Conservation (phyloP, 2,113 vertebrate species). For the Circaetus cinerascens region DNA sequence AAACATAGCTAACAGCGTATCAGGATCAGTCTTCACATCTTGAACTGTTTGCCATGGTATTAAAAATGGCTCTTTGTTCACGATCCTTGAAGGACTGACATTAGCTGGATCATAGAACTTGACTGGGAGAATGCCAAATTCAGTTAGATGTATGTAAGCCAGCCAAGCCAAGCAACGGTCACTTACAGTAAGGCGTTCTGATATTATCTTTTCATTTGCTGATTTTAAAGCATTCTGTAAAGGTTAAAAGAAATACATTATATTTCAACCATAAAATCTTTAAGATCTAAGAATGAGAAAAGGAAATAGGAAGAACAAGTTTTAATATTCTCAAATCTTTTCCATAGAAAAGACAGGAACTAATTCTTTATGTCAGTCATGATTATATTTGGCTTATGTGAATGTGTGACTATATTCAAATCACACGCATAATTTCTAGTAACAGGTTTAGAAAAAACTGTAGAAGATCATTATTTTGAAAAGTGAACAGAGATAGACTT, state of each 20-base stretch:
- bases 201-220: conserved; percentile 53
- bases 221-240: conserved; percentile 85
- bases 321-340: background rate
- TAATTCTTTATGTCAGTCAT: background rate
- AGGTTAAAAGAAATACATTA: background rate
- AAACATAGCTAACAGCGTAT: conserved; percentile 83
- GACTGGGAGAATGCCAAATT: conserved; percentile 85
- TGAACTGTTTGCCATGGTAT: conserved; percentile 83
- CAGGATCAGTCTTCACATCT: conserved; percentile 81
- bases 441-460: background rate
- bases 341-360: background rate
- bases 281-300: background rate
- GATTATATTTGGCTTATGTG: background rate
- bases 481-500: background rate
- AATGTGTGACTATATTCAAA: background rate
- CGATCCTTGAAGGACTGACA: conserved; percentile 83
- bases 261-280: background rate
- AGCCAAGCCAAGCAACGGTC: conserved; percentile 92
- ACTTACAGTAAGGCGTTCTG: conserved; percentile 69
- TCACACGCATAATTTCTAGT: background rate
- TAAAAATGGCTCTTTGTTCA: conserved; percentile 83
- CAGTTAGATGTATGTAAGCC: conserved; percentile 88
- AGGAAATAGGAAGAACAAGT: background rate
- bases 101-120: conserved; percentile 84
- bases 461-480: background rate